phyloP scores from a whole-genome alignment of 2,888 invertebrate genomes.

The Polia nebulosa region DNA sequence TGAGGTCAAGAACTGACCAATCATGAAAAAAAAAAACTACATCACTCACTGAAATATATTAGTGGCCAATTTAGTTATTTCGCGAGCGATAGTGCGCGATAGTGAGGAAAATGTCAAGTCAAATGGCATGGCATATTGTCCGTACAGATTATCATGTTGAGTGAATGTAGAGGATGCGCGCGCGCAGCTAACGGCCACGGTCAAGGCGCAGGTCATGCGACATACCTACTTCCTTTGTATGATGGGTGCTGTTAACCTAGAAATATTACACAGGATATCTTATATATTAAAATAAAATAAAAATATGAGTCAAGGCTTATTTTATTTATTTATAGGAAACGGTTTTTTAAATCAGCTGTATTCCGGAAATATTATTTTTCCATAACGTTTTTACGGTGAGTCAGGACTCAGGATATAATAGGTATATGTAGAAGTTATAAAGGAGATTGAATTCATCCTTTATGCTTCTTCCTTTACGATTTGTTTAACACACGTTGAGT shows the following conservation, averaged over 20 bases:
- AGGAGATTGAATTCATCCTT: conserved; percentile 8
- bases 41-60: no score
- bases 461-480: background rate
- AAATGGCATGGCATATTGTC: background rate
- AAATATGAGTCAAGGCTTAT: no score
- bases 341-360: background rate
- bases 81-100: background rate
- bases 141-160: conserved; percentile 31
- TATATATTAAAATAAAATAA: background rate
- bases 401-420: background rate
- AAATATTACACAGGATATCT: conserved; percentile 49
- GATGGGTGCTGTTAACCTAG: conserved; percentile 49
- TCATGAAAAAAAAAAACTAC: background rate
- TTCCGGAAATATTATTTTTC: no score
- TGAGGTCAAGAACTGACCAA: background rate
- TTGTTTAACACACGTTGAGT: background rate
- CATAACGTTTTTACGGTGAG: background rate
- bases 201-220: conserved; percentile 58
- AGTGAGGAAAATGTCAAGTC: conserved; percentile 5
- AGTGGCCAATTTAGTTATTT: no score
- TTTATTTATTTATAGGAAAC: conserved; percentile 11
- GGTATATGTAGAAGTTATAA: background rate
- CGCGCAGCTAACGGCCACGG: conserved; percentile 65
- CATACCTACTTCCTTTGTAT: conserved; percentile 67
- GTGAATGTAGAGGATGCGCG: conserved; percentile 52